Evolutionary conservation across 2,888 invertebrate species (phyloP), one percentile per base, ranked within the genome.

Genomic region (Noctua janthe): DNA sequence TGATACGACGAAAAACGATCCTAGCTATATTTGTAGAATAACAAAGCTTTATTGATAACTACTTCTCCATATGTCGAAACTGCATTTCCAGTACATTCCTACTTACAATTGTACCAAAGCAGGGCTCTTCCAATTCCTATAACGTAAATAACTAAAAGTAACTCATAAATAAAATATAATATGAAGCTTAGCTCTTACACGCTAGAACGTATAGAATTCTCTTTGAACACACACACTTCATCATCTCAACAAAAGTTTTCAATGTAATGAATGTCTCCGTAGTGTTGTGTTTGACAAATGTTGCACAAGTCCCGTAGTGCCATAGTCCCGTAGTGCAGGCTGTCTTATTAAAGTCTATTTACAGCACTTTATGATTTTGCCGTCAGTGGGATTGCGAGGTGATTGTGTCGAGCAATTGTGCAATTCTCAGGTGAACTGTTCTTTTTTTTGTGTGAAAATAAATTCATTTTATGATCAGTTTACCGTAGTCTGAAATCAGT

Each of bases 221-320:
- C 77, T 86, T 73, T 70, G 72, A 76, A 62, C n/a, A 43, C 66
- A 70, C 39, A 59, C 64, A 72, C 74, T 83, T 80, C 76, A 80
- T 85, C 84, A 82, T 86, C 35, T 56, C 35, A 71, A 84, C 83
- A 84, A 86, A 76, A 82, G 74, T 81, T 82, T 82, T 39, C 86
- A 72, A 82, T 74, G 83, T 71, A 78, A 74, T 86, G 74, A 86
- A 78, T 86, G 78, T 86, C 73, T 51, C 29, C 20, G n/a, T 62
- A 80, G 62, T 84, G 76, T 71, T 71, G 62, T 77, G 67, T 15
- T 73, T 82, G 86, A 86, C 56, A 86, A 84, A 84, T 78, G 71
- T 49, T 86, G 70, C 78, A n/a, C 54, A 62, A 72, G 54, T 70
- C 43, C 62, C 74, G 35, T 47, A 59, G 51, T 67, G 6, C 43